Percentiles rank a stretch among this genome's conserved stretches.
phyloP scores from a whole-genome alignment of 2,113 vertebrate species.

The Riparia riparia region DNA sequence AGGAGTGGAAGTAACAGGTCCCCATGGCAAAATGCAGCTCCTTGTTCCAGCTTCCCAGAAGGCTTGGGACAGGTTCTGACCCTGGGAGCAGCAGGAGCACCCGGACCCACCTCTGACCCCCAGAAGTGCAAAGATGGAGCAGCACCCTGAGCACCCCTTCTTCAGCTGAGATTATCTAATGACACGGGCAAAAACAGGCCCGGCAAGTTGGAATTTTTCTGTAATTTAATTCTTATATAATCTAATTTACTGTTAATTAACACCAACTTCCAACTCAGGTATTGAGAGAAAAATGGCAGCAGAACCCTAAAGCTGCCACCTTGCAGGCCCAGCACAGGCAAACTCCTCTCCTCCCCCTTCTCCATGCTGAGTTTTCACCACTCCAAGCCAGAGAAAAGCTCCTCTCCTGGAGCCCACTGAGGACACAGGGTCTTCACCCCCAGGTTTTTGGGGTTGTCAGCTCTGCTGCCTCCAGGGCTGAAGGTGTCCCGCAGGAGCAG shows the following conservation, averaged over 20 bases:
- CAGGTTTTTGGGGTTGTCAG: background rate
- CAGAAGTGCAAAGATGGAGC: background rate
- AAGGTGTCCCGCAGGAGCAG: background rate
- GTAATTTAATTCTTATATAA: background rate
- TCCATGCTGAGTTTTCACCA: background rate
- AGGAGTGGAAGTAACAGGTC: background rate
- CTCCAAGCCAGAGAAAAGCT: background rate
- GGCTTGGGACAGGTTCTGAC: background rate
- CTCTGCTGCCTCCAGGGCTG: background rate
- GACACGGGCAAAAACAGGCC: background rate
- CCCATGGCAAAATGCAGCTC: background rate
- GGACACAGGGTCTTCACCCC: accelerated
- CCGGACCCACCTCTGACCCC: background rate
- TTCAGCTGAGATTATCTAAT: background rate
- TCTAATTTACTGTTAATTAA: background rate
- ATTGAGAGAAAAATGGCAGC: background rate
- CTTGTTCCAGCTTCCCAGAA: background rate
- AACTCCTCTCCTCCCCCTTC: background rate
- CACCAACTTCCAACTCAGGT: background rate
- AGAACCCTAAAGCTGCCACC: background rate
- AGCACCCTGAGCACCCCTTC: accelerated
- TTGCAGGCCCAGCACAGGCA: background rate
- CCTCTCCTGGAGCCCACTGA: background rate
- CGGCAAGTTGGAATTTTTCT: background rate
- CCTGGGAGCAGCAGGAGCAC: background rate